Evolutionary conservation across 2,113 vertebrate genomes (phyloP).

Genomic region (Xiphophorus hellerii): DNA sequence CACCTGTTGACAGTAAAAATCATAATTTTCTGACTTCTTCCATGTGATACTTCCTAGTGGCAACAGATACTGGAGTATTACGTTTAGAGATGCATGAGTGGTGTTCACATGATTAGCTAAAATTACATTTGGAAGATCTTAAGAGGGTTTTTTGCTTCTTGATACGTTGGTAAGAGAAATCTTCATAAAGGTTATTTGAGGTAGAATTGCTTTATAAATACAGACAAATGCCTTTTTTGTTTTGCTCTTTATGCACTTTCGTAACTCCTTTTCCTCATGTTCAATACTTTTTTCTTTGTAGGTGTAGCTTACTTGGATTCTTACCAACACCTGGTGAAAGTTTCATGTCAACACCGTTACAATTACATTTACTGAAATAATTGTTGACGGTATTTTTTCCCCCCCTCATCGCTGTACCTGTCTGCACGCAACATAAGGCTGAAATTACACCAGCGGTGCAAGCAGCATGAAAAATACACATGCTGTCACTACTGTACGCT

Average conservation of each 20-base stretch:
- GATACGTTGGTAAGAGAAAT: not conserved
- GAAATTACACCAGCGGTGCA: conserved; percentile 9
- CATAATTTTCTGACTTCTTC: no score
- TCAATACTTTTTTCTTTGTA: not conserved
- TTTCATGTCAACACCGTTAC: not conserved
- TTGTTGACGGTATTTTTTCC: not conserved
- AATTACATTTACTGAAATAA: not conserved
- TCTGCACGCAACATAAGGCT: conserved; percentile 3
- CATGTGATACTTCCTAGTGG: no score
- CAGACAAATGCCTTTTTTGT: not conserved
- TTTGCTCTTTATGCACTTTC: not conserved
- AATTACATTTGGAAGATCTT: no score
- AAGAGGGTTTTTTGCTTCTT: no score
- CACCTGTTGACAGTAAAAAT: no score
- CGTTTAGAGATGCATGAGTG: no score
- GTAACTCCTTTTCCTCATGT: not conserved
- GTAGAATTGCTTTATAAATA: not conserved
- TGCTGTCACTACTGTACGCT: conserved; percentile 2
- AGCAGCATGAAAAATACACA: conserved; percentile 33
- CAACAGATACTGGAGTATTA: no score
- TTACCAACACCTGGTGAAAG: not conserved
- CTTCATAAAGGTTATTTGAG: not conserved
- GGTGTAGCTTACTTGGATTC: not conserved
- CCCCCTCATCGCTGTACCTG: not conserved
- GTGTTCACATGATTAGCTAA: no score